Percentiles rank a stretch among this genome's conserved stretches.
Evolutionary conservation across 2,888 invertebrate species (phyloP).

Genomic region (Crematogaster levior): DNA sequence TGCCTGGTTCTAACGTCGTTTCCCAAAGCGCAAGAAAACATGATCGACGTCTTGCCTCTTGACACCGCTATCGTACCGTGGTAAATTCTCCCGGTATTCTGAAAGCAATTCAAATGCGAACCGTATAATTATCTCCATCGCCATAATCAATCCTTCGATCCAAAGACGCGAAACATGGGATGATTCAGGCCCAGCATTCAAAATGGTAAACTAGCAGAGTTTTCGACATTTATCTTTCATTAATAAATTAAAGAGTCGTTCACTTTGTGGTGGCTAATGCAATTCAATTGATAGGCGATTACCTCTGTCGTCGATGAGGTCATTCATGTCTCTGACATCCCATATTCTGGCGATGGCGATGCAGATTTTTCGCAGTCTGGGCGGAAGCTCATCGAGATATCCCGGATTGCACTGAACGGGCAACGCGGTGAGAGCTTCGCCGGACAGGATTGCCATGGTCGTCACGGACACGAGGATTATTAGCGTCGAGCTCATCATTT

Average conservation of each 20-base stretch:
- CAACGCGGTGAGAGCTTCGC: slow-evolving; percentile 84
- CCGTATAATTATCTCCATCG: background rate
- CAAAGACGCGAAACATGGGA: background rate
- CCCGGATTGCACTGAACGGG: slow-evolving; percentile 88
- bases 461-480: slow-evolving; percentile 67
- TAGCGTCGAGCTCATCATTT: slow-evolving; percentile 57
- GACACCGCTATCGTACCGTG: slow-evolving; percentile 89
- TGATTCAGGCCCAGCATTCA: background rate
- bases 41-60: slow-evolving; percentile 96
- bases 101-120: slow-evolving; percentile 73
- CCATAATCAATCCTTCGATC: background rate
- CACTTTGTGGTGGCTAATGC: too few relatives aligned
- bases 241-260: background rate
- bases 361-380: slow-evolving; percentile 89
- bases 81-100: slow-evolving; percentile 82
- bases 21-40: slow-evolving; percentile 95
- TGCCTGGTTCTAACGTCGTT: slow-evolving; percentile 88
- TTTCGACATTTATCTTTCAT: background rate
- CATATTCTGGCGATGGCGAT: slow-evolving; percentile 89
- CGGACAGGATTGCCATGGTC: slow-evolving; percentile 78
- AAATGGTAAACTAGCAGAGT: background rate
- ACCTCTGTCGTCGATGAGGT: slow-evolving; percentile 87
- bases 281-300: slow-evolving; percentile 37
- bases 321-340: slow-evolving; percentile 88
- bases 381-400: slow-evolving; percentile 88